Base-by-base conservation (phyloP, 2,797 vertebrate genomes). In the Neomorphus geoffroyi region DNA sequence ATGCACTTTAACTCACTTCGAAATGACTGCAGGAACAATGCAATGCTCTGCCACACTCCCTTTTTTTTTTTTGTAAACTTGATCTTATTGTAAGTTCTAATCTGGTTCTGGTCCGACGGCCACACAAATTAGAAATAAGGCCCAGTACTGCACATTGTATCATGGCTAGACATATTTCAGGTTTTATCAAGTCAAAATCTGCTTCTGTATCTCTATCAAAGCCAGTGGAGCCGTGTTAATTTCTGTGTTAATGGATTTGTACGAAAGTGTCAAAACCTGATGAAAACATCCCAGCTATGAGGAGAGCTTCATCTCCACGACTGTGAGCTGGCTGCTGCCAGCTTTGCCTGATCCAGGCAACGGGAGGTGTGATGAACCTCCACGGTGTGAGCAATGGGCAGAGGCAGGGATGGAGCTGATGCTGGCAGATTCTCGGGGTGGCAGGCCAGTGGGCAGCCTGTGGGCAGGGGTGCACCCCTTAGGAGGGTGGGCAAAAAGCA, bases 321-420 rank as follows among this genome's bases (percentile, higher is more conserved):
- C 13, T 2, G 1, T 1, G 18, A 48, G 62, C 6, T 11, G 33
- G 33, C 22, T 39, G 53, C 64, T 27, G 53, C 51, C 0, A 4
- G 7, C n/a, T 17, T 17, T 32, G 26, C 39, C n/a, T 0, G 3
- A 18, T 33, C 41, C 41, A 14, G 37, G 37, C 22, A 8, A 53
- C 62, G 27, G 12, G 18, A 5, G 37, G 8, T 0, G 1, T 2
- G n/a, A n/a, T 2, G 21, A 12, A 7, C 8, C 26, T 7, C 70
- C 4, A 1, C 11, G 26, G 35, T 5, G 7, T 8, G 8, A 48
- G 48, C 35, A 48, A 23, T 24, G 23, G 22, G 17, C 45, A 17
- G 45, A 45, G 45, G 17, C 13, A 41, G 13, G 39, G 37, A 30
- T 1, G 22, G 32, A 24, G 37, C 22, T 0, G 7, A 8, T 1